Conservation (phyloP, 2,888 invertebrate genomes). For the Tipula helvola region DNA sequence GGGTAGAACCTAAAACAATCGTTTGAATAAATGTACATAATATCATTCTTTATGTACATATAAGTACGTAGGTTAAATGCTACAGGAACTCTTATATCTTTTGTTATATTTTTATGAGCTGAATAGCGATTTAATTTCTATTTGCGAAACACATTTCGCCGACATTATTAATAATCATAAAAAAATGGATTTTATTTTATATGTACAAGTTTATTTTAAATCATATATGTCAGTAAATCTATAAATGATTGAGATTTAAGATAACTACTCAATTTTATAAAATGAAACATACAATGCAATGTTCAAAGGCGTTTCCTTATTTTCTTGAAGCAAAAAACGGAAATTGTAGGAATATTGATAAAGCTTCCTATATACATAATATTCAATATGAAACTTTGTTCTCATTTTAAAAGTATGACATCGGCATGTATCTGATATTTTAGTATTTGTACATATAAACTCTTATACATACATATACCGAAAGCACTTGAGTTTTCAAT, state of each 20-base stretch:
- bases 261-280: neutral
- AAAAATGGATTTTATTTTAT: neutral
- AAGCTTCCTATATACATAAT: neutral
- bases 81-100: too few species aligned
- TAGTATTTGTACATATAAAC: too few species aligned
- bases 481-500: too few species aligned
- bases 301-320: neutral
- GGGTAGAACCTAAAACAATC: neutral
- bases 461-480: too few species aligned
- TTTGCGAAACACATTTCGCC: neutral
- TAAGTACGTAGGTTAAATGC: neutral
- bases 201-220: neutral
- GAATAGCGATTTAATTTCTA: neutral
- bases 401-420: too few species aligned
- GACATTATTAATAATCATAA: neutral
- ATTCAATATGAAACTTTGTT: too few species aligned
- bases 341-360: neutral
- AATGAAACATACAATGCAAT: neutral
- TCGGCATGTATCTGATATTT: too few species aligned
- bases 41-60: neutral
- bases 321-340: neutral
- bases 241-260: neutral
- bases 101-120: neutral
- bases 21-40: neutral
- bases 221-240: neutral